phyloP scores from a whole-genome alignment of 2,888 invertebrate genomes.

The Dryobotodes eremita region DNA sequence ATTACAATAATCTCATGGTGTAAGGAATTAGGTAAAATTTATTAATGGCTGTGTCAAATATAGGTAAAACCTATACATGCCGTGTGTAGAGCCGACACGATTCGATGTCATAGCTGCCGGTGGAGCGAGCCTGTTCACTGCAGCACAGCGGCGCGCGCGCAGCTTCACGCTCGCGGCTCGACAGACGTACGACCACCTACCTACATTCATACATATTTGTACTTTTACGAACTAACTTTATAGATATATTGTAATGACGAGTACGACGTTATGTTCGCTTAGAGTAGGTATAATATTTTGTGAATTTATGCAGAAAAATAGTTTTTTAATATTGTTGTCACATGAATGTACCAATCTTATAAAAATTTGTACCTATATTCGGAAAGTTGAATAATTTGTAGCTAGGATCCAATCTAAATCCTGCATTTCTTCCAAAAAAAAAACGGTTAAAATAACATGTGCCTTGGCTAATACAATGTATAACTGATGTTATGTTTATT shows the following conservation, averaged over 20 bases:
- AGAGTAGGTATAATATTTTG: slow-evolving; percentile 90
- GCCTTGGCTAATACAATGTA: slow-evolving; percentile 89
- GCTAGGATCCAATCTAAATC: slow-evolving; percentile 90
- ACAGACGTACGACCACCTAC: slow-evolving; percentile 69
- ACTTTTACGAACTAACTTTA: slow-evolving; percentile 88
- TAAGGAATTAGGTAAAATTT: slow-evolving; percentile 77
- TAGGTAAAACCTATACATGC: slow-evolving; percentile 77
- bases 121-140: slow-evolving; percentile 21
- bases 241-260: slow-evolving; percentile 87
- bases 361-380: slow-evolving; percentile 90
- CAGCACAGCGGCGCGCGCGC: slow-evolving; percentile 45
- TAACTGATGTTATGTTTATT: slow-evolving; percentile 85
- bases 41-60: slow-evolving; percentile 85
- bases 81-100: slow-evolving; percentile 67
- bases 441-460: slow-evolving; percentile 86
- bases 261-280: slow-evolving; percentile 89
- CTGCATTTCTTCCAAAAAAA: slow-evolving; percentile 88
- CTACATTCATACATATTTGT: slow-evolving; percentile 84
- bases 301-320: slow-evolving; percentile 90
- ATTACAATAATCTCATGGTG: slow-evolving; percentile 67
- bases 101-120: slow-evolving; percentile 29
- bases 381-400: slow-evolving; percentile 91
- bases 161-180: slow-evolving; percentile 46
- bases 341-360: slow-evolving; percentile 90
- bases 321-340: slow-evolving; percentile 91